A percentile compares a stretch with the other conserved stretches of the same genome.
These are phyloP conservation scores for Cheilosia soror DNA, from an alignment of 2,888 invertebrate species.

Conservation along the genomic window DNA sequence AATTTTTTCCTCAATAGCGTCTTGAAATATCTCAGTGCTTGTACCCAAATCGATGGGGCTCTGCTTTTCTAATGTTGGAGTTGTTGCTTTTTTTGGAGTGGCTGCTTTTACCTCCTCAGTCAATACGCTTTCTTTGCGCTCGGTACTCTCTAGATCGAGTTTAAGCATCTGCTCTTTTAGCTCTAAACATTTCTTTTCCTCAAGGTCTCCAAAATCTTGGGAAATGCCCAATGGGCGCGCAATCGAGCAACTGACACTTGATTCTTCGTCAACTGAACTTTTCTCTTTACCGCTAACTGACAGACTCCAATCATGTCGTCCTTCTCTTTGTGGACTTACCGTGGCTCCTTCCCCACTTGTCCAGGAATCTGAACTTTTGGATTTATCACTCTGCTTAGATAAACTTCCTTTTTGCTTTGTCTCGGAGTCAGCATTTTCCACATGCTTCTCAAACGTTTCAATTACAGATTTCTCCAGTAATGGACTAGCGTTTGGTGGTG, in stretches of 20 bases:
- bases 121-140: conserved; percentile 83
- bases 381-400: conserved; percentile 86
- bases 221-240: conserved; percentile 91
- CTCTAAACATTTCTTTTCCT: conserved; percentile 85
- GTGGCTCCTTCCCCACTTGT: conserved; percentile 90
- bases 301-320: conserved; percentile 84
- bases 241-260: conserved; percentile 91
- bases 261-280: conserved; percentile 88
- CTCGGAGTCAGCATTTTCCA: conserved; percentile 72
- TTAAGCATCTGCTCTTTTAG: conserved; percentile 87
- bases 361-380: conserved; percentile 92
- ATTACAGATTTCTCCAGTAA: conserved; percentile 84
- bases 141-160: conserved; percentile 84
- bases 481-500: conserved; percentile 87
- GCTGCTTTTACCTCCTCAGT: conserved; percentile 83
- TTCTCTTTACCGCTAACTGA: conserved; percentile 85
- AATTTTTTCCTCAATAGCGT: conserved; percentile 84
- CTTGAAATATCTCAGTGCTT: conserved; percentile 84
- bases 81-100: conserved; percentile 84
- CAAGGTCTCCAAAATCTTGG: conserved; percentile 88
- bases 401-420: conserved; percentile 86
- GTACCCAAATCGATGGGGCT: conserved; percentile 87
- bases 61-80: conserved; percentile 87
- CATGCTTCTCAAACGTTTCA: conserved; percentile 80
- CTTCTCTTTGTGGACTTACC: conserved; percentile 85